Base-by-base conservation (phyloP, 2,888 invertebrate genomes). In the Ectemnius lituratus region DNA sequence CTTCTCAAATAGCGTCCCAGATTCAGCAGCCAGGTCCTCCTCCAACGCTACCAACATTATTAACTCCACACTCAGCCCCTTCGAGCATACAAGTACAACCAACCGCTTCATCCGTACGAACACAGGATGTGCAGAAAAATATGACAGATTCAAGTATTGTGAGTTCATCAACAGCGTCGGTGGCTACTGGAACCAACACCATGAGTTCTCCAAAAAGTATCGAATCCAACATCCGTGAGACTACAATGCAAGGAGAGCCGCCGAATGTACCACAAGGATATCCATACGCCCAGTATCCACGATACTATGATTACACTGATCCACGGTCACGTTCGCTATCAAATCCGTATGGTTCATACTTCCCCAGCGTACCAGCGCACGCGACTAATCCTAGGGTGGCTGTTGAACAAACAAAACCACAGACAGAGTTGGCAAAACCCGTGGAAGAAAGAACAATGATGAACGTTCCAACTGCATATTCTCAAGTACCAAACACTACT, bases 211-310 rank as follows among this genome's bases (percentile, higher is more conserved):
- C 81, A 8, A 84, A 84, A 61, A 72, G 46, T 8, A 11, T 59
- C n/a, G 83, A 83, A 23, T 49, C 83, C 27, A 82, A 62, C 66
- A 73, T 82, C 62, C 84, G 83, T 13, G 83, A 83, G 20, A 73
- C 76, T 49, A 65, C 74, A 45, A 67, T 83, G 45, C 83, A 82
- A 58, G 70, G 80, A 8, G 80, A 77, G 52, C 70, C 65, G 68
- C 79, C 68, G 14, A 84, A 80, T 16, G 77, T 88, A 62, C 86
- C 88, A 0, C 90, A 90, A 76, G 87, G 87, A 4, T 90, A 90
- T 78, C 89, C 89, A 4, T 90, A 90, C 63, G 87, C 90, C 11
- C 90, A 90, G 28, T 90, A 89, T 74, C 90, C 90, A 13, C 85
- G 90, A 73, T 90, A 88, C 69, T 90, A 89, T 67, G 90, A 90